Percentiles rank a stretch among this genome's conserved stretches.
Conservation (phyloP, 2,888 invertebrate species). For the Drosophila borborema region DNA sequence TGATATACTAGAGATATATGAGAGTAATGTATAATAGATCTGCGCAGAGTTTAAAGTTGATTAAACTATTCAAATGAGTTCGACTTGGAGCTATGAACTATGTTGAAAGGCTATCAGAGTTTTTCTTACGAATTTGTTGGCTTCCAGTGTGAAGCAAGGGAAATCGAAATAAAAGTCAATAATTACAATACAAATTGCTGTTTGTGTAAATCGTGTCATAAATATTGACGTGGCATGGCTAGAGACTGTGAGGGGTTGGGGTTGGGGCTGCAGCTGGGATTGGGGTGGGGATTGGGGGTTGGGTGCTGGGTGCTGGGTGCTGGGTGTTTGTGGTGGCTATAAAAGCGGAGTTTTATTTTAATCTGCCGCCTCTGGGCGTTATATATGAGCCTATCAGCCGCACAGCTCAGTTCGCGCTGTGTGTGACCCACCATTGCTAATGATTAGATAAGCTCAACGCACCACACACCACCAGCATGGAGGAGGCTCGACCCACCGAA, state of each 20-base stretch:
- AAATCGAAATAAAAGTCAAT: conserved; percentile 52
- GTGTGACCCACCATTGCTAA: conserved; percentile 68
- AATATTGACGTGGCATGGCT: conserved; percentile 46
- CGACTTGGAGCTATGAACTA: not conserved
- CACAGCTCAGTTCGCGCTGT: conserved; percentile 35
- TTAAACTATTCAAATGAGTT: not conserved
- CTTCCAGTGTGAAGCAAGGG: conserved; percentile 6
- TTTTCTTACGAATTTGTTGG: not conserved
- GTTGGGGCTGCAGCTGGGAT: not conserved
- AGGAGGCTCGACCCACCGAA: conserved; percentile 65
- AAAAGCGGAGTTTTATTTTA: conserved; percentile 79
- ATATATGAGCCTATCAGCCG: conserved; percentile 65
- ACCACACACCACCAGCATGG: conserved; percentile 27
- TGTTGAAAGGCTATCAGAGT: not conserved
- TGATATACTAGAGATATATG: not conserved
- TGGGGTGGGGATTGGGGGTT: not conserved
- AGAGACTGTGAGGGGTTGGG: not conserved
- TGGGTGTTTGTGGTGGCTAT: conserved; percentile 57
- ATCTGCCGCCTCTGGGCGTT: conserved; percentile 75
- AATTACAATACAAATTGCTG: conserved; percentile 77
- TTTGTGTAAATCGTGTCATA: conserved; percentile 71
- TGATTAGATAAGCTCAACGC: conserved; percentile 72
- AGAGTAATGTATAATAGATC: not conserved
- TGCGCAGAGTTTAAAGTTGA: not conserved
- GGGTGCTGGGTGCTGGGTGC: not conserved